phyloP scores from a whole-genome alignment of 2,888 invertebrate species.

The Lithophane leautieri region DNA sequence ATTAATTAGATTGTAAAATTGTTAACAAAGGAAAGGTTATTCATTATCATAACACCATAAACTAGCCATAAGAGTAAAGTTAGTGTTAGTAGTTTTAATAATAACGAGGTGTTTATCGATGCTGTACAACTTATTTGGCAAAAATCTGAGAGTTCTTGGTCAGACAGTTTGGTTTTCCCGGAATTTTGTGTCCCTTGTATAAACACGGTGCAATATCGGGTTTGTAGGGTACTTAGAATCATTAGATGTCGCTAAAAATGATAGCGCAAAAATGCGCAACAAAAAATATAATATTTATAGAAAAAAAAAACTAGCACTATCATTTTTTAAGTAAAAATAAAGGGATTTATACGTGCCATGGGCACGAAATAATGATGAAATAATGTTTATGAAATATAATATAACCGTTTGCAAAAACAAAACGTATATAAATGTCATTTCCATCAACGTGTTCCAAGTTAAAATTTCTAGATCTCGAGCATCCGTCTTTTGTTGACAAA shows the following conservation, averaged over 20 bases:
- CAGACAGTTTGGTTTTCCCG: not conserved
- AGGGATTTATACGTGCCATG: not conserved
- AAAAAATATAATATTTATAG: not conserved
- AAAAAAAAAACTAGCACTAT: not conserved
- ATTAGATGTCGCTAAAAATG: not conserved
- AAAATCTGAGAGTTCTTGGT: not conserved
- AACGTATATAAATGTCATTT: constrained; percentile 14
- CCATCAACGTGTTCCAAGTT: not conserved
- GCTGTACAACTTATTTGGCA: not conserved
- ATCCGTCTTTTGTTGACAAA: constrained; percentile 2
- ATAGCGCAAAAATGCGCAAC: not conserved
- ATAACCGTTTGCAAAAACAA: constrained; percentile 2
- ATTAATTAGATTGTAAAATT: too few relatives aligned
- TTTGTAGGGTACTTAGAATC: too few relatives aligned
- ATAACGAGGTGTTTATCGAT: not conserved
- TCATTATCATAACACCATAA: not conserved
- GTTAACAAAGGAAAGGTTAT: too few relatives aligned
- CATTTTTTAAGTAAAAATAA: not conserved
- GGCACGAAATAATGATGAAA: not conserved
- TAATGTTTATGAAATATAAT: not conserved
- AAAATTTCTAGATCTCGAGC: not conserved
- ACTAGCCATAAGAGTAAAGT: not conserved
- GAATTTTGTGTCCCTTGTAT: not conserved
- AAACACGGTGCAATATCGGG: too few relatives aligned
- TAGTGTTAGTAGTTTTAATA: not conserved